Percentiles rank a stretch among this genome's conserved stretches.
Conservation (phyloP, 2,797 vertebrate species). For the Urocyon cinereoargenteus region DNA sequence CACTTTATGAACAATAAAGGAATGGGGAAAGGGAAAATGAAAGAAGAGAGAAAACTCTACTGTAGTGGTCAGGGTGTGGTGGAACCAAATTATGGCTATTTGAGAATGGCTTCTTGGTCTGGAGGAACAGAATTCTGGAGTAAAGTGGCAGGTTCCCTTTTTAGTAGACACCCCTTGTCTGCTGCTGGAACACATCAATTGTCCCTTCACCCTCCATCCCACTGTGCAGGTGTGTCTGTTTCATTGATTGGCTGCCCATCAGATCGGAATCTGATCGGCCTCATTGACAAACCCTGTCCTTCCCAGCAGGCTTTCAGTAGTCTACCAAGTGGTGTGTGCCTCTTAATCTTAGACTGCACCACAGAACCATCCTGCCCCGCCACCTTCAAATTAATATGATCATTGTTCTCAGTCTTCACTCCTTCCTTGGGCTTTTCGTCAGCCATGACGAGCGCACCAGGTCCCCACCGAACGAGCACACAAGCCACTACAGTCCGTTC, state of each 20-base stretch:
- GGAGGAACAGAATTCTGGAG: background rate
- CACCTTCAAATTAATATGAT: background rate
- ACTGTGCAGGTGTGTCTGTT: background rate
- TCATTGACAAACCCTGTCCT: background rate
- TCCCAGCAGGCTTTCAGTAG: slow-evolving; percentile 99
- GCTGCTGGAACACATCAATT: background rate
- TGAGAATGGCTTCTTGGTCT: background rate
- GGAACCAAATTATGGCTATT: background rate
- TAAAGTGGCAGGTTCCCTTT: background rate
- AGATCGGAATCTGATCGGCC: background rate
- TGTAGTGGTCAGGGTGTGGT: background rate
- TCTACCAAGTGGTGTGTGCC: slow-evolving; percentile 97
- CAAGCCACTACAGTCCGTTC: background rate
- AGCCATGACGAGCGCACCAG: background rate
- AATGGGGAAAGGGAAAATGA: background rate
- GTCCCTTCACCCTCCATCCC: background rate
- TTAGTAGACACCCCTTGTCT: background rate
- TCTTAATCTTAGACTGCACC: slow-evolving; percentile 95
- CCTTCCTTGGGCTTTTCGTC: background rate
- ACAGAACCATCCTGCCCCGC: background rate
- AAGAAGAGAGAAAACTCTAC: background rate
- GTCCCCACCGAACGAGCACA: background rate
- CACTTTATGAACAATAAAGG: background rate
- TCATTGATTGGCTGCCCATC: background rate
- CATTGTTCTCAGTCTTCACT: background rate